Evolutionary conservation across 2,797 vertebrate genomes (phyloP).

Genomic region (Apogon talboti): DNA sequence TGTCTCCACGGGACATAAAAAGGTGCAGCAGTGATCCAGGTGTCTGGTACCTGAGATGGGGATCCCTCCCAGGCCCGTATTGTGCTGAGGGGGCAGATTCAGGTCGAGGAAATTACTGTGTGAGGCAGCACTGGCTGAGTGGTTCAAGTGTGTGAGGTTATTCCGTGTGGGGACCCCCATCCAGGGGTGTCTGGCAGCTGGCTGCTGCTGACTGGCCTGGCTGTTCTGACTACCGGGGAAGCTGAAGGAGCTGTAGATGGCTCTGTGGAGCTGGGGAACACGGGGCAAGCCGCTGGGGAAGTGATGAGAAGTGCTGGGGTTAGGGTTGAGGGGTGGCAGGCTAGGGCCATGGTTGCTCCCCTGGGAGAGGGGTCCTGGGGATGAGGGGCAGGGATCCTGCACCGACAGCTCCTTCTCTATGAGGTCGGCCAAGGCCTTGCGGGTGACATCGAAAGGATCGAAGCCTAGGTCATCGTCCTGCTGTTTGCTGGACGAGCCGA

Average conservation of each 20-base stretch:
- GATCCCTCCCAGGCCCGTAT: constrained; percentile 97
- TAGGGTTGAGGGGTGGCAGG: constrained; percentile 65
- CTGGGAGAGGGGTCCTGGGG: constrained; percentile 83
- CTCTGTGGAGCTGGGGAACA: constrained; percentile 94
- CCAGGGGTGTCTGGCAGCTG: constrained; percentile 94
- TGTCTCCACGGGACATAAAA: constrained; percentile 21
- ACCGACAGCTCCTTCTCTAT: constrained; percentile 95
- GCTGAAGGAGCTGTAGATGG: constrained; percentile 96
- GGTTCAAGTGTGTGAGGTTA: constrained; percentile 99
- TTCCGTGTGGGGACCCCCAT: constrained; percentile 92
- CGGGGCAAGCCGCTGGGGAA: constrained; percentile 91
- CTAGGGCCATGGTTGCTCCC: constrained; percentile 79
- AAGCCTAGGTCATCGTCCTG: constrained; percentile 95
- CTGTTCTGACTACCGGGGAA: constrained; percentile 88
- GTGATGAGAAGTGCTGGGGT: constrained; percentile 73
- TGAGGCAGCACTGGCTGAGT: constrained; percentile 95
- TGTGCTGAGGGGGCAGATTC: constrained; percentile 94
- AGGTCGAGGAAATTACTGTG: constrained; percentile 99
- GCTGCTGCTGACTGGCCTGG: constrained; percentile 77
- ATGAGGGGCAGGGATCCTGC: constrained; percentile 86
- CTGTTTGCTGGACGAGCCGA: constrained; percentile 89
- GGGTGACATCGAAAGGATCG: constrained; percentile 94
- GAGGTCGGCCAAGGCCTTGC: constrained; percentile 95
- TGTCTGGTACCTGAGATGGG: constrained; percentile 93
- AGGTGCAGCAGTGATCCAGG: constrained; percentile 29